phyloP scores from a whole-genome alignment of 2,113 vertebrate species.

The Caranx ignobilis region DNA sequence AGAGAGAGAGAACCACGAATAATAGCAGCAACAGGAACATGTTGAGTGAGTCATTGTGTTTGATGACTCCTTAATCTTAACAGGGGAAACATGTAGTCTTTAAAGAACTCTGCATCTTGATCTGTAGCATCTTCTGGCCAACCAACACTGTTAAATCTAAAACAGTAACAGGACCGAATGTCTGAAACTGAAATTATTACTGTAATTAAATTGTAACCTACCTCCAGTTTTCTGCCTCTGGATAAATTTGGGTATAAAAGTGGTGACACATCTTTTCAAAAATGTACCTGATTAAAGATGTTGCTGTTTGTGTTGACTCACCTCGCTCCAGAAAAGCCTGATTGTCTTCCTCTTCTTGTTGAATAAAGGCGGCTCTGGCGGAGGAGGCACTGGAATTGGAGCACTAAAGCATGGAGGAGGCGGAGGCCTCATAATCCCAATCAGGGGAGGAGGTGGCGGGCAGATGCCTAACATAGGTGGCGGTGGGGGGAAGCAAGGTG shows the following conservation, averaged over 20 bases:
- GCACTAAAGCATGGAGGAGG: constrained; percentile 75
- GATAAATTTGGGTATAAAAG: not conserved
- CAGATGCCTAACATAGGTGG: constrained; percentile 82
- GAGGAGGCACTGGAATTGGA: constrained; percentile 75
- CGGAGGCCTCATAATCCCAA: constrained; percentile 87
- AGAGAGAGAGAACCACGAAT: constrained; percentile 24
- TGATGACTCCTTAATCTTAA: constrained; percentile 4
- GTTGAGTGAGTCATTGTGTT: constrained; percentile 4
- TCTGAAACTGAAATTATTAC: not conserved
- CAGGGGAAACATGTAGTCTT: constrained; percentile 10
- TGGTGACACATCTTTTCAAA: not conserved
- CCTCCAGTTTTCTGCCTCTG: not conserved
- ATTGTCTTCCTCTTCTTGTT: constrained; percentile 99
- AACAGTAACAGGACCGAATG: no score
- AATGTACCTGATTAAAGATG: not conserved
- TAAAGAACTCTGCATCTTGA: not conserved
- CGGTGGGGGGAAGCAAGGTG: constrained; percentile 81
- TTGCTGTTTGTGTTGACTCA: constrained; percentile 69
- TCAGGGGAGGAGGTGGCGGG: constrained; percentile 84
- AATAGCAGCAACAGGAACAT: constrained; percentile 15
- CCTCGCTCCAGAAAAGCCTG: constrained; percentile 97
- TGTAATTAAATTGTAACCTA: no score
- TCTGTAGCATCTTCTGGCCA: not conserved
- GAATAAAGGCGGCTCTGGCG: constrained; percentile 88
- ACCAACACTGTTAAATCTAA: not conserved